phyloP scores from a whole-genome alignment of 2,797 vertebrate species.

The Nothura maculosa region DNA sequence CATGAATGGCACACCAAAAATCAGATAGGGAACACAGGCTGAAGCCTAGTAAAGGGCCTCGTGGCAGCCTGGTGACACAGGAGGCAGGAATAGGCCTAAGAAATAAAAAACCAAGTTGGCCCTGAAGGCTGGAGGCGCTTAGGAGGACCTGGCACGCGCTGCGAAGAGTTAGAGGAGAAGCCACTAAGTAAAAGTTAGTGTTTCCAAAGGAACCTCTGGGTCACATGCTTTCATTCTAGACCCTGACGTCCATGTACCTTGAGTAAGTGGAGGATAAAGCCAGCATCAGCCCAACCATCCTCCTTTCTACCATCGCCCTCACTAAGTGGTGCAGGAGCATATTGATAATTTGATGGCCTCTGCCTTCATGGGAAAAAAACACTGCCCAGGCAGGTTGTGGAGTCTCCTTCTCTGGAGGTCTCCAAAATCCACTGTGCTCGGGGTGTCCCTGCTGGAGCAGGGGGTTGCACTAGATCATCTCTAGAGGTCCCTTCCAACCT shows the following conservation, averaged over 20 bases:
- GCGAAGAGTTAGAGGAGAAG: background rate
- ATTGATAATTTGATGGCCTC: background rate
- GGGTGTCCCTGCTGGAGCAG: too few relatives aligned
- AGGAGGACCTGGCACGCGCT: background rate
- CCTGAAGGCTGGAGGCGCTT: background rate
- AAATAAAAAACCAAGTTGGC: background rate
- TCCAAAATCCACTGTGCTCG: too few relatives aligned
- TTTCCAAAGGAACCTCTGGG: background rate
- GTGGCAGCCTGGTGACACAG: background rate
- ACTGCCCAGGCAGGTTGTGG: background rate
- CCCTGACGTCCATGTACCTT: fast-evolving
- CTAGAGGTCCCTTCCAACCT: too few relatives aligned
- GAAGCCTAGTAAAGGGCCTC: background rate
- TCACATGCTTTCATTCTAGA: background rate
- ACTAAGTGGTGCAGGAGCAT: fast-evolving
- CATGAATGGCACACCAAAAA: background rate
- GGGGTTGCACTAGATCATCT: too few relatives aligned
- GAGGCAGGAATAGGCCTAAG: background rate
- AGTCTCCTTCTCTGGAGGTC: too few relatives aligned
- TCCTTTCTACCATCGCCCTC: background rate
- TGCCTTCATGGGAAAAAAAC: too few relatives aligned
- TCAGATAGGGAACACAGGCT: background rate
- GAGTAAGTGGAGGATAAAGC: background rate
- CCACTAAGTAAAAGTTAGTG: background rate
- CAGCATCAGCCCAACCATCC: background rate